A percentile compares a stretch with the other conserved stretches of the same genome.
Evolutionary conservation across 35 echinoderm and acorn worm genomes (phyloP).

Genomic region (Strongylocentrotus purpuratus): DNA sequence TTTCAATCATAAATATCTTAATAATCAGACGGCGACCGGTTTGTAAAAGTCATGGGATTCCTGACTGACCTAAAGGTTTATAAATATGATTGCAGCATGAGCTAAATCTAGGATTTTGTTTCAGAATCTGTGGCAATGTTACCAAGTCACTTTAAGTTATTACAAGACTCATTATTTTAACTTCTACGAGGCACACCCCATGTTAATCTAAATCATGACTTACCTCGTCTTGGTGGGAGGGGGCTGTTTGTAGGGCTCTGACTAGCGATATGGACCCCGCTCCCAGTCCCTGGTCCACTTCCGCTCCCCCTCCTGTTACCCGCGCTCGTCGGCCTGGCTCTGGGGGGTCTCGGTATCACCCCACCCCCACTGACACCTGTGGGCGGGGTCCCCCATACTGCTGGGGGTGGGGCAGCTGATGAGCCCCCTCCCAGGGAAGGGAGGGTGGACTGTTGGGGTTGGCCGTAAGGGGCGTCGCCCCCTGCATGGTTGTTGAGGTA

Average conservation of each 20-base stretch:
- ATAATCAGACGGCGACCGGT: no score
- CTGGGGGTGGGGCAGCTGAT: slow-evolving; percentile 32
- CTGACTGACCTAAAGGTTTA: no score
- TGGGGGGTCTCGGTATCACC: slow-evolving; percentile 88
- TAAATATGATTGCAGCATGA: no score
- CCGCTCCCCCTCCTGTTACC: slow-evolving; percentile 79
- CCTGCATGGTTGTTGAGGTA: slow-evolving; percentile 54
- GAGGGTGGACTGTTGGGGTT: slow-evolving; percentile 62
- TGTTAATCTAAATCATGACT: neutral
- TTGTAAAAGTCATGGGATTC: no score
- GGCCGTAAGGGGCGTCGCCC: slow-evolving; percentile 17
- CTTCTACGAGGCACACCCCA: neutral
- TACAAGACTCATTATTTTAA: no score
- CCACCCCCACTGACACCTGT: slow-evolving; percentile 38
- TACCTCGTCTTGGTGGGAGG: slow-evolving; percentile 87
- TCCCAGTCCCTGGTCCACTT: slow-evolving; percentile 39
- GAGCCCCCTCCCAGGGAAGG: slow-evolving; percentile 46
- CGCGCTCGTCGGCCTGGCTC: slow-evolving; percentile 89
- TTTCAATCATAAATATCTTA: no score
- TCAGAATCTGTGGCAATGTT: no score
- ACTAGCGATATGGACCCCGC: slow-evolving; percentile 22
- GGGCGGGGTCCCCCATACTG: slow-evolving; percentile 51
- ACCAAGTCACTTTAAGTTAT: no score
- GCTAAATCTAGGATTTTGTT: no score
- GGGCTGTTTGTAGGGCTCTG: slow-evolving; percentile 87